Percentiles rank a stretch among this genome's conserved stretches.
These are phyloP conservation scores for Sweltsa coloradensis DNA, from an alignment of 1,140 invertebrate genomes.

Conservation along the genomic window DNA sequence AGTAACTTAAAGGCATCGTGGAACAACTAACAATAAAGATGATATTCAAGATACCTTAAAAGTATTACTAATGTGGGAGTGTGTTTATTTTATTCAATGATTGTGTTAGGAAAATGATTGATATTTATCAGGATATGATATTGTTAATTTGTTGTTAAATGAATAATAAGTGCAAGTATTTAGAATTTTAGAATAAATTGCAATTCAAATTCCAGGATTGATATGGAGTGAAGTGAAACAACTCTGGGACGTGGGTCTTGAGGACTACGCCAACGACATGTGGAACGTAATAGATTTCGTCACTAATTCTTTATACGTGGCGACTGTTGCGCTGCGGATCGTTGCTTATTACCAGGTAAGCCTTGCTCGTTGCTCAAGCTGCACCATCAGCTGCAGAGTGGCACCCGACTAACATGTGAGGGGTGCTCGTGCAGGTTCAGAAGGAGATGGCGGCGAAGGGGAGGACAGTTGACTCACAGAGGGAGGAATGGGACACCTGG, in stretches of 20 bases:
- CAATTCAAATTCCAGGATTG: slow-evolving; percentile 48
- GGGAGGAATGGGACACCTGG: slow-evolving; percentile 89
- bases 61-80: too few species aligned
- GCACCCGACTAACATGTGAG: too few species aligned
- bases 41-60: too few species aligned
- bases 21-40: too few species aligned
- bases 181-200: too few species aligned
- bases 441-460: slow-evolving; percentile 40
- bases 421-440: slow-evolving; percentile 45
- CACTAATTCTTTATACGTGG: slow-evolving; percentile 94
- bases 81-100: too few species aligned
- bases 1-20: too few species aligned
- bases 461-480: slow-evolving; percentile 41
- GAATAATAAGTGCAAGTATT: too few species aligned
- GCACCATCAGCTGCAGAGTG: not conserved
- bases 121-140: too few species aligned
- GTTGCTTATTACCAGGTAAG: slow-evolving; percentile 83
- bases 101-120: too few species aligned
- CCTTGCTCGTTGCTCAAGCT: not conserved
- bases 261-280: slow-evolving; percentile 95
- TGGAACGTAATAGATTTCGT: slow-evolving; percentile 99
- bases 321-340: slow-evolving; percentile 84
- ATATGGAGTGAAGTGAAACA: slow-evolving; percentile 99
- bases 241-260: slow-evolving; percentile 90
- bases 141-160: not conserved